A percentile compares a stretch with the other conserved stretches of the same genome.
phyloP scores from a whole-genome alignment of 2,797 vertebrate genomes.

The Nasua narica region DNA sequence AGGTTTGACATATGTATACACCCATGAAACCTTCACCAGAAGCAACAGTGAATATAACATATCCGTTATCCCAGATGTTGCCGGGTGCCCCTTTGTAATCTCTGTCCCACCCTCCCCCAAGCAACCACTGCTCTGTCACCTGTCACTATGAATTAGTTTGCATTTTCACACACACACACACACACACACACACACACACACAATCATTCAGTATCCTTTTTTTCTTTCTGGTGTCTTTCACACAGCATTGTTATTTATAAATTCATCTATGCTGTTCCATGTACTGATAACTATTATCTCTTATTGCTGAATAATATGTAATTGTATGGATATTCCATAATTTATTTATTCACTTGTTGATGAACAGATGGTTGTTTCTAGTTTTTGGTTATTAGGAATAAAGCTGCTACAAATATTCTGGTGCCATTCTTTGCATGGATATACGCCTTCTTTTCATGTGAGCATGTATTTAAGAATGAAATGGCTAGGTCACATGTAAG shows the following conservation, averaged over 20 bases:
- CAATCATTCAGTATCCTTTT: not conserved
- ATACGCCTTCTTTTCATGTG: not conserved
- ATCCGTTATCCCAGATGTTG: not conserved
- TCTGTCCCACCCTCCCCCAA: not conserved
- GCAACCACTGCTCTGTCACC: not conserved
- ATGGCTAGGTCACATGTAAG: not conserved
- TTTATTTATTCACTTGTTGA: not conserved
- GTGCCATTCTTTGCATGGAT: not conserved
- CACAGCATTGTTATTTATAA: not conserved
- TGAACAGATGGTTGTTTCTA: not conserved
- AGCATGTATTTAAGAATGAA: not conserved
- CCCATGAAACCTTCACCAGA: not conserved
- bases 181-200: not conserved
- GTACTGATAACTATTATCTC: not conserved
- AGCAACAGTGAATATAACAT: not conserved
- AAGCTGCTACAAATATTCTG: not conserved
- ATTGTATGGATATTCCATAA: not conserved
- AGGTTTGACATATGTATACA: not conserved
- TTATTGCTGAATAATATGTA: not conserved
- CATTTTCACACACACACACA: not conserved
- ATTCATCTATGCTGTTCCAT: not conserved
- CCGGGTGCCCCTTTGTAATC: not conserved
- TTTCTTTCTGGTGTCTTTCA: not conserved
- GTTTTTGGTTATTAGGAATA: not conserved
- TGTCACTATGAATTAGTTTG: not conserved